Evolutionary conservation across 2,888 invertebrate species (phyloP), one percentile per base, ranked within the genome.

Genomic region (Cremastinae sp.): DNA sequence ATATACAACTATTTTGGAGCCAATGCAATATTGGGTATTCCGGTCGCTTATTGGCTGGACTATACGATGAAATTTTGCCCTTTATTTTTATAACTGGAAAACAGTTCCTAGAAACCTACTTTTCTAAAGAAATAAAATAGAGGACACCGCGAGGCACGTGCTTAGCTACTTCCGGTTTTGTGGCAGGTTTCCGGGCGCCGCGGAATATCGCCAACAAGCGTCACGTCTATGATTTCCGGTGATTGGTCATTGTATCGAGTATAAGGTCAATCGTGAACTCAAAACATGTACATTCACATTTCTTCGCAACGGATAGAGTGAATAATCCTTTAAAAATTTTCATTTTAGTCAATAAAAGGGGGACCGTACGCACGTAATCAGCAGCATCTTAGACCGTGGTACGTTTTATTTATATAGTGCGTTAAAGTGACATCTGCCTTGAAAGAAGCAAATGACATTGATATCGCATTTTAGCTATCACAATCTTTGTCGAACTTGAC

Each of bases 171-270:
- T 85, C 84, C 85, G 83, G 83, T 84, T 84, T 83, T 82, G 82
- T 80, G 81, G 62, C 70, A 80, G 80, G 78, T 80, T 85, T 83
- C 82, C 81, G 80, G 79, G 80, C 80, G 79, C 80, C 80, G 78
- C 41, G 18, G 62, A 2, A 41, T 81, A 53, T 83, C 84, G 64
- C 71, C 79, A 84, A 84, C 71, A 83, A 84, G 74, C 78, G 83
- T 85, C 86, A 86, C 86, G 86, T 83, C 58, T 62, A 41, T 41
- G 49, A 78, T 80, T 82, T 86, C 86, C 86, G 85, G 83, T 64
- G 80, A 82, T 83, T 78, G 79, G 69, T n/a, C n/a, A n/a, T n/a
- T n/a, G n/a, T n/a, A n/a, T n/a, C n/a, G n/a, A n/a, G n/a, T n/a
- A n/a, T n/a, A n/a, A n/a, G n/a, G 64, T 47, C 58, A 14, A 20